These are phyloP conservation scores for Macrobrachium nipponense DNA, from an alignment of 1,140 invertebrate species.

Conservation along the genomic window DNA sequence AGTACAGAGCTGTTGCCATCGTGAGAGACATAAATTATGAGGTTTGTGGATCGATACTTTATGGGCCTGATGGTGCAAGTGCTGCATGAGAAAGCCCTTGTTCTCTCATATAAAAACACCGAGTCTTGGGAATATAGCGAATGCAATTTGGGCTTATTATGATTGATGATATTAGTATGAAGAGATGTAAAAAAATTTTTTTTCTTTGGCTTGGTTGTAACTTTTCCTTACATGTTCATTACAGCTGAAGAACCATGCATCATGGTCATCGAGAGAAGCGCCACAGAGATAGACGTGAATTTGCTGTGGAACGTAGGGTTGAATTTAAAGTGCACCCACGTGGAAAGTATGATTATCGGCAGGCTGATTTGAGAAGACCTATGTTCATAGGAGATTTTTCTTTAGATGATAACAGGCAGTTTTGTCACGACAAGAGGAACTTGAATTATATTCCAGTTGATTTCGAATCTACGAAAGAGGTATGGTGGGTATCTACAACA, in stretches of 20 bases:
- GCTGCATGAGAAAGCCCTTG: too few species aligned
- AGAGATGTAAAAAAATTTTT: too few species aligned
- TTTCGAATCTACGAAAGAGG: constrained; percentile 28
- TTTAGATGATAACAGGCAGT: constrained; percentile 30
- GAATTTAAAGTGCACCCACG: constrained; percentile 36
- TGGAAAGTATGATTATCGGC: constrained; percentile 7
- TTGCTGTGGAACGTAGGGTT: not conserved
- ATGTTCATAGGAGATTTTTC: constrained; percentile 50
- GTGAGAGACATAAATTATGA: too few species aligned
- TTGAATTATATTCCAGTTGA: constrained; percentile 30
- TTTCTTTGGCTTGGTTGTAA: too few species aligned
- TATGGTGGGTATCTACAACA: not conserved
- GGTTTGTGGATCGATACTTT: too few species aligned
- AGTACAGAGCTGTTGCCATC: too few species aligned
- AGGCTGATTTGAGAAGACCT: constrained; percentile 13
- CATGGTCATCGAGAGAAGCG: not conserved
- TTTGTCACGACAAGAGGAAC: constrained; percentile 44
- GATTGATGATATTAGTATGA: too few species aligned
- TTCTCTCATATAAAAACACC: too few species aligned
- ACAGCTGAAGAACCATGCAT: not conserved
- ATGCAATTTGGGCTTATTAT: too few species aligned
- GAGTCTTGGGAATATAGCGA: too few species aligned
- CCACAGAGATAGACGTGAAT: not conserved
- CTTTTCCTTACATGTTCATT: too few species aligned
- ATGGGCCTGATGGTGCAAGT: too few species aligned